Conservation (phyloP, 2,888 invertebrate species). For the Bugulina stolonifera region DNA sequence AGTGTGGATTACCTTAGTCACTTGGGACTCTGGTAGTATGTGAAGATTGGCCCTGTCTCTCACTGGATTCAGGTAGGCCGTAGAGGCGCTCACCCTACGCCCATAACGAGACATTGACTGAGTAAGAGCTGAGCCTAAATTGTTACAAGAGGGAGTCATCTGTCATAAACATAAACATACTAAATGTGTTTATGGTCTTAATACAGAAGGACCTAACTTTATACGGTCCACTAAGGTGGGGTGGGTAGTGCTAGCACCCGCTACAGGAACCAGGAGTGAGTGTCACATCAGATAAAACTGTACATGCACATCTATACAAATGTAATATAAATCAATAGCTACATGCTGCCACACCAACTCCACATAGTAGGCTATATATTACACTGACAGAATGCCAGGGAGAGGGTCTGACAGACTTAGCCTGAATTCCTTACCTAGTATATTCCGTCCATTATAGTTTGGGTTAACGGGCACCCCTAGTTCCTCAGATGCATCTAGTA, state of each 20-base stretch:
- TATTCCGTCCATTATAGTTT: slow-evolving; percentile 15
- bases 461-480: neutral
- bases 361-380: too few relatives aligned
- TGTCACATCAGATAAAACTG: too few relatives aligned
- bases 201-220: too few relatives aligned
- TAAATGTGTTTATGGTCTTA: neutral
- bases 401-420: too few relatives aligned
- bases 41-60: slow-evolving; percentile 75
- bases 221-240: too few relatives aligned
- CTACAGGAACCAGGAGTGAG: too few relatives aligned
- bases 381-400: too few relatives aligned
- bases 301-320: too few relatives aligned
- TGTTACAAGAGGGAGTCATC: too few relatives aligned
- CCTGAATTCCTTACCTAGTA: neutral
- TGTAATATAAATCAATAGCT: too few relatives aligned
- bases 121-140: neutral
- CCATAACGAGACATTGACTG: neutral
- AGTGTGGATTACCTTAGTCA: slow-evolving; percentile 68
- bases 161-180: neutral
- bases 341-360: too few relatives aligned
- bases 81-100: slow-evolving; percentile 63
- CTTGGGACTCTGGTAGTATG: slow-evolving; percentile 75
- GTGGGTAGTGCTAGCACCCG: too few relatives aligned
- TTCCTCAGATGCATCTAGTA: slow-evolving; percentile 8
- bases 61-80: slow-evolving; percentile 77